Conservation (phyloP, 2,888 invertebrate species). For the Plutella xylostella region DNA sequence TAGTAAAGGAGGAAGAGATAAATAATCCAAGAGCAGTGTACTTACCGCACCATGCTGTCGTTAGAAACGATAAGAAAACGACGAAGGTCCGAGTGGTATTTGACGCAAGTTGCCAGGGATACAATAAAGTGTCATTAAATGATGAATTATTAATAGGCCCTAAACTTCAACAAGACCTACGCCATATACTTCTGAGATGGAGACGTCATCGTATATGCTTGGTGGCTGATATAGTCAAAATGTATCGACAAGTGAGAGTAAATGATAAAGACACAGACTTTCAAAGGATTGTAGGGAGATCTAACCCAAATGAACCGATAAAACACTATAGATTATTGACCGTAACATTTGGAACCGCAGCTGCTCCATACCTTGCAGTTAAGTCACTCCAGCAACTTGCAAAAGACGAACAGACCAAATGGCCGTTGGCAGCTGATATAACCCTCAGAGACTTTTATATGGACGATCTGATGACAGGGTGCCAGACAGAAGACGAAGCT, state of each 20-base stretch:
- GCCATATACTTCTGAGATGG: constrained; percentile 22
- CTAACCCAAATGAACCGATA: constrained; percentile 7
- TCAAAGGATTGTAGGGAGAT: constrained; percentile 20
- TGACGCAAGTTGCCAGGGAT: constrained; percentile 11
- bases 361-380: constrained; percentile 16
- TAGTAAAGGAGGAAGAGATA: not conserved
- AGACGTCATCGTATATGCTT: constrained; percentile 19
- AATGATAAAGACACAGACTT: constrained; percentile 17
- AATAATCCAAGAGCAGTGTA: constrained; percentile 1
- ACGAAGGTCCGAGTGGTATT: constrained; percentile 18
- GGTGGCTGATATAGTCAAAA: constrained; percentile 22
- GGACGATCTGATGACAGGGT: constrained; percentile 5
- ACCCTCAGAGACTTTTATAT: constrained; percentile 1
- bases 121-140: constrained; percentile 18
- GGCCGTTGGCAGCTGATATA: not conserved
- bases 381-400: constrained; percentile 9
- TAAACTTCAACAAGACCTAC: constrained; percentile 20
- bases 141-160: constrained; percentile 21
- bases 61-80: constrained; percentile 11
- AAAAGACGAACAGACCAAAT: not conserved
- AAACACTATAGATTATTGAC: constrained; percentile 11
- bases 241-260: constrained; percentile 24
- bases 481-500: not conserved
- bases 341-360: constrained; percentile 14
- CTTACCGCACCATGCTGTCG: constrained; percentile 17